Conservation (phyloP, 2,797 vertebrate genomes). For the Cuculus canorus region DNA sequence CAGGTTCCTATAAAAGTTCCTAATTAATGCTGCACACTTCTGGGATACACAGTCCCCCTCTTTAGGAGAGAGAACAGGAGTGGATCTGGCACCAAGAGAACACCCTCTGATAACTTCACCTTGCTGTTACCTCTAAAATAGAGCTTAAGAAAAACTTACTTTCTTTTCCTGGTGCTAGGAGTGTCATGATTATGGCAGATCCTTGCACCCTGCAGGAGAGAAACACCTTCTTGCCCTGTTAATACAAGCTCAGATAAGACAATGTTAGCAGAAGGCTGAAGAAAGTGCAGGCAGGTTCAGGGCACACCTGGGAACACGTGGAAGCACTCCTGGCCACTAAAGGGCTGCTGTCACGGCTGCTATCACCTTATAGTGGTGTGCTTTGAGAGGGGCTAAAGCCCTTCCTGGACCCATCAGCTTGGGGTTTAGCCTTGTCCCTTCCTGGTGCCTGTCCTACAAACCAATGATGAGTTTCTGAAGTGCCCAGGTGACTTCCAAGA, state of each 20-base stretch:
- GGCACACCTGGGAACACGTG: background rate
- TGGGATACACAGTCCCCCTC: background rate
- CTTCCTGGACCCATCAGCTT: background rate
- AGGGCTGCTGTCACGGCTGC: background rate
- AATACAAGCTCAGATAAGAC: background rate
- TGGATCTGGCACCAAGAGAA: background rate
- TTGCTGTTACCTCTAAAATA: background rate
- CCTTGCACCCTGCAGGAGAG: background rate
- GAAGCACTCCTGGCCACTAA: fast-evolving
- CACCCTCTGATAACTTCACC: background rate
- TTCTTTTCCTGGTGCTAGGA: background rate
- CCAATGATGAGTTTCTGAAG: background rate
- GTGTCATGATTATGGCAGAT: background rate
- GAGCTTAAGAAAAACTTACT: background rate
- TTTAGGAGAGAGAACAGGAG: background rate
- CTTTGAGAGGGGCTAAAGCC: background rate
- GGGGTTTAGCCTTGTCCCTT: background rate
- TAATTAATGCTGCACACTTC: background rate
- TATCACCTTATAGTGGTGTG: fast-evolving
- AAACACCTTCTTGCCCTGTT: background rate
- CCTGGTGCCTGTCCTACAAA: background rate
- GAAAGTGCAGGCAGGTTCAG: background rate
- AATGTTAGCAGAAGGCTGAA: background rate
- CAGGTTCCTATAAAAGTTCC: background rate
- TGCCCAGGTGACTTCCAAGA: background rate